phyloP scores from a whole-genome alignment of 2,888 invertebrate genomes.

The Sycophila texana region DNA sequence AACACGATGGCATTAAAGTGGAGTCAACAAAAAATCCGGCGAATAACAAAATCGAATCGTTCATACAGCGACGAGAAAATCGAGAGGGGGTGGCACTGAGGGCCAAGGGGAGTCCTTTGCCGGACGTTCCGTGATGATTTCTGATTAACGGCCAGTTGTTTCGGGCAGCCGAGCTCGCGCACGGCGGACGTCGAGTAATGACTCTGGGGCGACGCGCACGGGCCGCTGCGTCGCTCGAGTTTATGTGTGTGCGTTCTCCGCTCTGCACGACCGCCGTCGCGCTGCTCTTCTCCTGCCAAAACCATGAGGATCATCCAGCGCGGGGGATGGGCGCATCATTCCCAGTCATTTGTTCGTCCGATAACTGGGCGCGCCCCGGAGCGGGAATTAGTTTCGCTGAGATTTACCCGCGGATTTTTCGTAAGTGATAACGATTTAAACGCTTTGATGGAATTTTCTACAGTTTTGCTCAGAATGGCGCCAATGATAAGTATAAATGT shows the following conservation, averaged over 20 bases:
- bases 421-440: no score
- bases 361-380: no score
- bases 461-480: no score
- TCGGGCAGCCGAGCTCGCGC: conserved; percentile 66
- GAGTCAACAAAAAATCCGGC: no score
- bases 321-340: background rate
- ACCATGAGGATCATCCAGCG: conserved; percentile 39
- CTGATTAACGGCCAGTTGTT: conserved; percentile 75
- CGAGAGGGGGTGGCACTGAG: background rate
- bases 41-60: no score
- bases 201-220: conserved; percentile 69
- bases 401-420: no score
- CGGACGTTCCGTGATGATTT: conserved; percentile 69
- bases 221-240: conserved; percentile 46
- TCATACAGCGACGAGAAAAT: background rate
- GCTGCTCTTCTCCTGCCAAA: conserved; percentile 29
- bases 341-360: no score
- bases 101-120: background rate
- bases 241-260: conserved; percentile 31
- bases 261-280: background rate
- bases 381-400: no score
- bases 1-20: background rate
- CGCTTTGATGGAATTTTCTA: no score
- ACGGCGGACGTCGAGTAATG: conserved; percentile 74
- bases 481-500: no score